Conservation (phyloP, 2,888 invertebrate genomes). For the Oscheius sp. region DNA sequence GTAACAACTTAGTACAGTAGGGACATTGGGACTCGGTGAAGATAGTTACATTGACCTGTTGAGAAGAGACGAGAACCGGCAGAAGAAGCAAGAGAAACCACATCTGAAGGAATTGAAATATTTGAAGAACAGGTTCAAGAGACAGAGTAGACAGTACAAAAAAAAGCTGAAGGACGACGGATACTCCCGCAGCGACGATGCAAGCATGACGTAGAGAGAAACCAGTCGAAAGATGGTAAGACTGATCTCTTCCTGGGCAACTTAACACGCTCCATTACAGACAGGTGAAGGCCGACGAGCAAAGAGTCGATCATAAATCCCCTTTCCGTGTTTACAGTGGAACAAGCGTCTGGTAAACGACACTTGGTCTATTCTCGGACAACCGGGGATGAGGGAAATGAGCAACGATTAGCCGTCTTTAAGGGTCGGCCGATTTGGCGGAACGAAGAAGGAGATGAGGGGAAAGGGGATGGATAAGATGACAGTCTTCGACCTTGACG, state of each 20-base stretch:
- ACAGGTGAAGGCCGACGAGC: constrained; percentile 3
- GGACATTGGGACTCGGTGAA: constrained; percentile 70
- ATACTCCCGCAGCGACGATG: constrained; percentile 5
- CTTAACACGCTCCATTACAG: neutral
- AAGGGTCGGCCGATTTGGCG: constrained; percentile 1
- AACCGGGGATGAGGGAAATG: constrained; percentile 1
- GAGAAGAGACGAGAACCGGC: constrained; percentile 22
- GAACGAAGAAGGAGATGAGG: too few relatives aligned
- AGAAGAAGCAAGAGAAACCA: constrained; percentile 15
- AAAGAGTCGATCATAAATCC: neutral
- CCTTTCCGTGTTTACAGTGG: too few relatives aligned
- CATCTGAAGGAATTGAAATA: neutral
- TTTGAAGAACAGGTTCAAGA: neutral
- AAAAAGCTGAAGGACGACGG: constrained; percentile 8
- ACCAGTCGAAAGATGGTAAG: neutral
- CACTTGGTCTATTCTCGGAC: neutral
- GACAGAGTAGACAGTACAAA: neutral
- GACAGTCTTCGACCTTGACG: constrained; percentile 15
- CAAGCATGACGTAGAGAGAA: neutral
- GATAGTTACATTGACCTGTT: constrained; percentile 65
- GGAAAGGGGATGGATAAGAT: constrained; percentile 12
- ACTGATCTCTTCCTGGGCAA: neutral
- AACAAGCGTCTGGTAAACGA: neutral
- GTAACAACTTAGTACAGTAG: constrained; percentile 65
- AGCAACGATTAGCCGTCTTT: constrained; percentile 10